These are phyloP conservation scores for Cettia cetti DNA, from an alignment of 2,113 vertebrate species.

Conservation along the genomic window DNA sequence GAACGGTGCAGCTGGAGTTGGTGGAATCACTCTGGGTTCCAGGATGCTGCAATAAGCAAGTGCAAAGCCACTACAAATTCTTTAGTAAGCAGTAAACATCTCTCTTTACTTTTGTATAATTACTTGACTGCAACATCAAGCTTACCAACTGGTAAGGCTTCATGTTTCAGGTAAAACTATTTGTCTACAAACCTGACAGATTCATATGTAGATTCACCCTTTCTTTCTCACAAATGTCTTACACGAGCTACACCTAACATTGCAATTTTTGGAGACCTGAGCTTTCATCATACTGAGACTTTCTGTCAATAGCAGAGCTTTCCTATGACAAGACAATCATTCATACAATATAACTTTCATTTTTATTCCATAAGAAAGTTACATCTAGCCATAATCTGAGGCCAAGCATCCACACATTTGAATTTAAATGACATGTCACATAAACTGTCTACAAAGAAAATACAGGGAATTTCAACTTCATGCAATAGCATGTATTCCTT, in stretches of 20 bases:
- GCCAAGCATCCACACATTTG: neutral
- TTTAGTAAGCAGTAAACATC: neutral
- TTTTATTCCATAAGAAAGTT: constrained; percentile 38
- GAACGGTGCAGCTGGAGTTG: neutral
- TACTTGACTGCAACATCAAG: neutral
- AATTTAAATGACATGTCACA: constrained; percentile 28
- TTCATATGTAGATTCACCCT: neutral
- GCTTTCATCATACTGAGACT: neutral
- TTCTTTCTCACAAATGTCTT: neutral
- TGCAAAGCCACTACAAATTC: neutral
- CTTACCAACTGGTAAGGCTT: neutral
- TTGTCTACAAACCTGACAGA: neutral
- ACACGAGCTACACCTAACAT: neutral
- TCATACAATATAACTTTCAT: neutral
- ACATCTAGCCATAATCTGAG: constrained; percentile 4
- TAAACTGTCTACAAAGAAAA: constrained; percentile 48
- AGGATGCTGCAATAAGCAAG: neutral
- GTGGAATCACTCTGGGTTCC: neutral
- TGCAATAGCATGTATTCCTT: neutral
- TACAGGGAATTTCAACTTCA: constrained; percentile 27
- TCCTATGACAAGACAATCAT: neutral
- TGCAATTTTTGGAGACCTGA: neutral
- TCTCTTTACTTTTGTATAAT: neutral
- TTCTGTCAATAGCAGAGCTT: neutral
- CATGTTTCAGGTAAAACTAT: neutral